Evolutionary conservation across 64 coral and sea anemone genomes (phyloP), one percentile per base, ranked within the genome.

Genomic region (Hydrozoanthus tunicans): DNA sequence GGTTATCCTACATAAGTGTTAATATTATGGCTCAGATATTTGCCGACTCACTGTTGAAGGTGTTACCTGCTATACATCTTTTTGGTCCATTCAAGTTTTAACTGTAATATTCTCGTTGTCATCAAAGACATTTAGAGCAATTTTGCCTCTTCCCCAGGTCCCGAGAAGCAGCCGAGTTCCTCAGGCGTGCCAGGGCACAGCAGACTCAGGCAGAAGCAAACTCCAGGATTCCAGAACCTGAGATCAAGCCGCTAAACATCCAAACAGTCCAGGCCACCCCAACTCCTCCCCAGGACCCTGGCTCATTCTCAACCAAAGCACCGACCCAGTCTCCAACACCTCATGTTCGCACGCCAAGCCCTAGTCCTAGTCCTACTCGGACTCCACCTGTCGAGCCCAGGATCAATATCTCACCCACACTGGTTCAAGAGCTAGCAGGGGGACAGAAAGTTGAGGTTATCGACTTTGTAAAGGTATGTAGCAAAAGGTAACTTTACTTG

Each of bases 361-460:
- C 80, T 55, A 85, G 53, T 10, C 66, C 95, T 67, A 96, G 92
- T 91, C 95, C 95, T 70, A 64, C 88, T 26, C 95, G 78, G 4
- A 70, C 80, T 85, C 69, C 91, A 14, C 89, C 78, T 53, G 68
- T 83, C 53, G 84, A 74, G 66, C 84, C 67, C 1, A 88, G 84
- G 59, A 92, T 93, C 14, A 94, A 93, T 6, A 93, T 96, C 51
- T 96, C 95, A 32, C 90, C 95, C 9, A 94, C 95, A 0, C 77
- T 96, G 54, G 74, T 96, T 53, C 83, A 93, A n/a, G 95, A 96
- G 63, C 60, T 96, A 9, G 93, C 95, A 6, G 95, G 95, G 9
- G 95, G 95, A 54, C 95, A 96, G 32, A 91, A 94, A 80, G 95
- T 96, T 5, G 95, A 96, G 64, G 74, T 79, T 56, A 96, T 96